A percentile compares a stretch with the other conserved stretches of the same genome.
Conservation (phyloP, 1,140 invertebrate species). For the Caenorhabditis remanei region DNA sequence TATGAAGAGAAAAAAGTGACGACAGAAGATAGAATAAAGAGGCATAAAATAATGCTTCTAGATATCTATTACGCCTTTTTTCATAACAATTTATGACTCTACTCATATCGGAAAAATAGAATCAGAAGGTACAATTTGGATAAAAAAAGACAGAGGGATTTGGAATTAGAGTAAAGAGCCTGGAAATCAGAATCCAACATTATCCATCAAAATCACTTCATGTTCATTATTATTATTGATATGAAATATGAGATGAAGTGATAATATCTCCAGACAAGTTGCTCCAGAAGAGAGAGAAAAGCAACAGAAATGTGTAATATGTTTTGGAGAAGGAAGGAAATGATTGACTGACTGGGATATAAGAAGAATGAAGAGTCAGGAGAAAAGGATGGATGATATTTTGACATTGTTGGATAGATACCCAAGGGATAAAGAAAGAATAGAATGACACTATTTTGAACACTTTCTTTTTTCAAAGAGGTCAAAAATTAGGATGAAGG, state of each 20-base stretch:
- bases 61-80: background rate
- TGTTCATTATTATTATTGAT: background rate
- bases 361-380: background rate
- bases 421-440: background rate
- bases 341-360: conserved; percentile 42
- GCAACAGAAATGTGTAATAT: conserved; percentile 17
- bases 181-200: background rate
- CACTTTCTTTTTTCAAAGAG: background rate
- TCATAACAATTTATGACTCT: conserved; percentile 8
- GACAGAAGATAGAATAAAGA: background rate
- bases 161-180: too few species aligned
- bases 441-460: background rate
- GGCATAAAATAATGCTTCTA: conserved; percentile 14
- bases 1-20: background rate
- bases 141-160: background rate
- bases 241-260: conserved; percentile 9
- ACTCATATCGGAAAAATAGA: too few species aligned
- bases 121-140: background rate
- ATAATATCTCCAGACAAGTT: background rate
- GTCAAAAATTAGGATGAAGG: background rate
- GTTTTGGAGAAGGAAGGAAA: background rate
- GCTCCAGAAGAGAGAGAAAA: background rate
- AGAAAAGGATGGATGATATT: conserved; percentile 12
- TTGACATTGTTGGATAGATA: background rate
- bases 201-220: background rate